Conservation (phyloP, 1,140 invertebrate species). For the Pseudomyrmex flavicornis region DNA sequence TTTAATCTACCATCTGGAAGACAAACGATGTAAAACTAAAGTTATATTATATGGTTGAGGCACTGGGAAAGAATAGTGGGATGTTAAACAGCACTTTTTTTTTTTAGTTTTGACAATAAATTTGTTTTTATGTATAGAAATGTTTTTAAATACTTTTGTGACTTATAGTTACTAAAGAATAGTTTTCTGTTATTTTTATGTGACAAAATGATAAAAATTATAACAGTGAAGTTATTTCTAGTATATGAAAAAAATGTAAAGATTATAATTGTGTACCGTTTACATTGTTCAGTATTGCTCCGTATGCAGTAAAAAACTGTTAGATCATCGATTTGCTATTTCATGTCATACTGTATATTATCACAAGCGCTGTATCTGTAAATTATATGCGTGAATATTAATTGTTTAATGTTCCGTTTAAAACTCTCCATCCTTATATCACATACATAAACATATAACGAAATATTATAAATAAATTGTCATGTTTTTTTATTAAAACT, state of each 20-base stretch:
- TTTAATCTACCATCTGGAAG: neutral
- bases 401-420: conserved; percentile 54
- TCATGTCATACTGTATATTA: conserved; percentile 36
- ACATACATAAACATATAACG: conserved; percentile 43
- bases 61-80: conserved; percentile 25
- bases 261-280: conserved; percentile 64
- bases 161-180: conserved; percentile 43
- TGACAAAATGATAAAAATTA: conserved; percentile 33
- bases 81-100: conserved; percentile 34
- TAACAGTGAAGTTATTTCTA: conserved; percentile 47
- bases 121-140: conserved; percentile 48
- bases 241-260: conserved; percentile 59
- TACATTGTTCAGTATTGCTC: conserved; percentile 62
- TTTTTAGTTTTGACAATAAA: conserved; percentile 28
- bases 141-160: conserved; percentile 56
- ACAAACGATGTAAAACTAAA: conserved; percentile 22
- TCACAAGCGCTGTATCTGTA: conserved; percentile 45
- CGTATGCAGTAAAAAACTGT: conserved; percentile 43
- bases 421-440: conserved; percentile 48
- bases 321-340: conserved; percentile 43
- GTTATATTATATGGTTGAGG: conserved; percentile 34
- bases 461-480: conserved; percentile 58
- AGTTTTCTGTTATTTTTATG: conserved; percentile 56
- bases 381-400: conserved; percentile 60
- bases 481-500: conserved; percentile 50